Evolutionary conservation across 2,113 vertebrate genomes (phyloP).

Genomic region (Nothocercus nigrocapillus): DNA sequence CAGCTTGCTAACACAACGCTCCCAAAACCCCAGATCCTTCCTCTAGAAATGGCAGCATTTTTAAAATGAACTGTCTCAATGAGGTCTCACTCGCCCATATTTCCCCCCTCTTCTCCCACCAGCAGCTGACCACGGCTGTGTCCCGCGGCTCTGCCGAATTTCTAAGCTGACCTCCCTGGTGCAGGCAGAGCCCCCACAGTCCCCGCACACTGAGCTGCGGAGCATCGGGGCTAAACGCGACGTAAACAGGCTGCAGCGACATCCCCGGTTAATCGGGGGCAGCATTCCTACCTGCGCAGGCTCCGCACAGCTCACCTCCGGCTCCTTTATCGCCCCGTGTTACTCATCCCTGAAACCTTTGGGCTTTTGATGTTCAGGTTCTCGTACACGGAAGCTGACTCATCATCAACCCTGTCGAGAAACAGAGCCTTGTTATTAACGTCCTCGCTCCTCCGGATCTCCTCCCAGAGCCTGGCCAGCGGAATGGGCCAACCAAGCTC

Average conservation of each 20-base stretch:
- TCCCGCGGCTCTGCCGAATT: background rate
- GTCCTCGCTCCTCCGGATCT: background rate
- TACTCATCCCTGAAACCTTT: conserved; percentile 79
- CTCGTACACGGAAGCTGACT: conserved; percentile 87
- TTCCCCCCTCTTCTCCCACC: background rate
- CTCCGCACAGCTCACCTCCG: background rate
- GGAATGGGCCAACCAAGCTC: background rate
- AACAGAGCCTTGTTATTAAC: background rate
- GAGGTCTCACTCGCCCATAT: background rate
- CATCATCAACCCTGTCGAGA: conserved; percentile 80
- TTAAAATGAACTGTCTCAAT: background rate
- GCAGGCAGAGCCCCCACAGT: background rate
- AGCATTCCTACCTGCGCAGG: background rate
- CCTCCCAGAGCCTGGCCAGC: background rate
- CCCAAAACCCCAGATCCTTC: background rate
- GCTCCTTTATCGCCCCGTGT: conserved; percentile 80
- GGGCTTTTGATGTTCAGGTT: conserved; percentile 88
- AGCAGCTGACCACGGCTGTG: background rate
- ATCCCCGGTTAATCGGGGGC: background rate
- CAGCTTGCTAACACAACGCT: background rate
- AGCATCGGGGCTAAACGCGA: fast-evolving
- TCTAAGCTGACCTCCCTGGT: fast-evolving
- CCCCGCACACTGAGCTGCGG: background rate
- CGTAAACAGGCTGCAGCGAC: fast-evolving
- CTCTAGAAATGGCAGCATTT: fast-evolving